These are phyloP conservation scores for Xyrauchen texanus DNA, from an alignment of 2,113 vertebrate genomes.

Conservation along the genomic window DNA sequence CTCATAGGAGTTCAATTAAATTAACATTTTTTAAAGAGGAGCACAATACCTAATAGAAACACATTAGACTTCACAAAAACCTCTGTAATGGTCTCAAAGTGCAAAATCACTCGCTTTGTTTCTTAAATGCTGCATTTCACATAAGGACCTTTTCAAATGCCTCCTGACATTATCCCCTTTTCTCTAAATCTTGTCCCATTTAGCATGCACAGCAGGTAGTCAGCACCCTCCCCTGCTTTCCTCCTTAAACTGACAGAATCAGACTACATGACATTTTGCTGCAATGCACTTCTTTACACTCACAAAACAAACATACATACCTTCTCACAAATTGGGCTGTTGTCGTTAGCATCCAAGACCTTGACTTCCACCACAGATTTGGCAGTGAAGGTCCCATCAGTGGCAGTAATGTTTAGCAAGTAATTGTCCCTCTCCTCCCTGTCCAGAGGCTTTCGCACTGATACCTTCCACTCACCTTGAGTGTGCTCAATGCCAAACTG, in stretches of 20 bases:
- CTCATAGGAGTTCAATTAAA: slow-evolving; percentile 2
- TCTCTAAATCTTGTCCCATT: slow-evolving; percentile 22
- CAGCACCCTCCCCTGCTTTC: neutral
- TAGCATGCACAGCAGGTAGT: slow-evolving; percentile 35
- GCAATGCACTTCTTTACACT: neutral
- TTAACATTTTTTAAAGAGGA: slow-evolving; percentile 12
- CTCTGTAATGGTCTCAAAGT: neutral
- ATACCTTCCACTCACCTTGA: slow-evolving; percentile 97
- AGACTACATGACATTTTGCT: slow-evolving; percentile 24
- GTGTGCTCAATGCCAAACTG: slow-evolving; percentile 92
- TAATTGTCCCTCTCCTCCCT: slow-evolving; percentile 92
- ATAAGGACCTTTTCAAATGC: slow-evolving; percentile 44
- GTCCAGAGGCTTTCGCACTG: slow-evolving; percentile 90
- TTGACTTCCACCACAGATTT: slow-evolving; percentile 95
- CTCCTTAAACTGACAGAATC: slow-evolving; percentile 13
- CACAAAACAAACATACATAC: slow-evolving; percentile 65
- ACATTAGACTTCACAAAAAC: slow-evolving; percentile 17
- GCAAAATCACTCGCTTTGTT: slow-evolving; percentile 35
- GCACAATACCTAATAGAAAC: slow-evolving; percentile 18
- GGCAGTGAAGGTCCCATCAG: slow-evolving; percentile 90
- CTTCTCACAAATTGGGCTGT: slow-evolving; percentile 93
- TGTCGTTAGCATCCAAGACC: slow-evolving; percentile 97
- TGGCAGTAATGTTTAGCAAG: slow-evolving; percentile 93
- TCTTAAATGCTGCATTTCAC: slow-evolving; percentile 45
- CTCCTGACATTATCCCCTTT: slow-evolving; percentile 9